Evolutionary conservation across 2,113 vertebrate species (phyloP).

Genomic region (Aplodontia rufa): DNA sequence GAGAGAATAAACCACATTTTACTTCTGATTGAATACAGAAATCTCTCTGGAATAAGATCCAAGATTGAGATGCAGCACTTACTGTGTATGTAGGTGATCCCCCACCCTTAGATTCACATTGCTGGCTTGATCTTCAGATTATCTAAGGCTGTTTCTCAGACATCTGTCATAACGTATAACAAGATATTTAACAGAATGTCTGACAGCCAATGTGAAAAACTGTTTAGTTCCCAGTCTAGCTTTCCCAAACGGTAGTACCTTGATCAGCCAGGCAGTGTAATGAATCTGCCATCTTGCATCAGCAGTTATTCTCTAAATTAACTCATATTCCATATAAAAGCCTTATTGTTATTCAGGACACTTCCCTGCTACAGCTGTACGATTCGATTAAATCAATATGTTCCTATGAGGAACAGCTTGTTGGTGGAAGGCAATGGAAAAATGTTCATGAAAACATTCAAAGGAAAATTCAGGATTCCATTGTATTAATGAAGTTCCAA

Average conservation of each 20-base stretch:
- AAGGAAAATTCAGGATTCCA: neutral
- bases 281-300: slow-evolving; percentile 79
- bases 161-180: slow-evolving; percentile 54
- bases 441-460: slow-evolving; percentile 7
- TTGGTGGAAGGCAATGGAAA: slow-evolving; percentile 70
- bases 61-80: neutral
- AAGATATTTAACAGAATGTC: slow-evolving; percentile 57
- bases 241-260: slow-evolving; percentile 68
- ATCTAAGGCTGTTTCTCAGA: slow-evolving; percentile 57
- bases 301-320: slow-evolving; percentile 79
- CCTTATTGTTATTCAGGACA: slow-evolving; percentile 80
- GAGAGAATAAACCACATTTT: neutral
- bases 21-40: neutral
- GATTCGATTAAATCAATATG: slow-evolving; percentile 82
- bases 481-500: slow-evolving; percentile 52
- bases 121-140: slow-evolving; percentile 60
- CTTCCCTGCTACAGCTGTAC: slow-evolving; percentile 74
- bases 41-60: neutral
- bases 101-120: neutral
- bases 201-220: slow-evolving; percentile 64
- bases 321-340: slow-evolving; percentile 77
- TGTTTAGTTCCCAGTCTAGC: slow-evolving; percentile 38
- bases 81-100: neutral
- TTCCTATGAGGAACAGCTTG: slow-evolving; percentile 74
- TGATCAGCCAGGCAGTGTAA: slow-evolving; percentile 79